Percentiles rank a stretch among this genome's conserved stretches.
These are phyloP conservation scores for Morelia viridis DNA, from an alignment of 2,797 vertebrate genomes.

Conservation along the genomic window DNA sequence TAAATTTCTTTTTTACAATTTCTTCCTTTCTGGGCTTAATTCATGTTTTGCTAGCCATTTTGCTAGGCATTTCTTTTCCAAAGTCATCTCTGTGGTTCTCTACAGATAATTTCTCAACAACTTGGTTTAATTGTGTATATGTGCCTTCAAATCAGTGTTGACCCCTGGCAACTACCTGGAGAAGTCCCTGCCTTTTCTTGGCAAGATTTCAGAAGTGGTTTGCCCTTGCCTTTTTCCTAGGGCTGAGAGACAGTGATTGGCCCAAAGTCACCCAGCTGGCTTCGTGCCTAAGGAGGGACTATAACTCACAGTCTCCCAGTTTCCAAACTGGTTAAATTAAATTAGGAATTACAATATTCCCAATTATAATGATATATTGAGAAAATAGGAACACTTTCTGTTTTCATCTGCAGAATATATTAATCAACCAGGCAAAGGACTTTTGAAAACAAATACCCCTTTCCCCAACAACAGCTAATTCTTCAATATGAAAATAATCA, in stretches of 20 bases:
- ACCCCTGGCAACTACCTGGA: background rate
- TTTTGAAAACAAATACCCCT: constrained; percentile 65
- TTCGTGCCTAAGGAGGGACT: background rate
- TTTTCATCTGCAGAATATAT: constrained; percentile 48
- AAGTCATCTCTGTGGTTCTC: background rate
- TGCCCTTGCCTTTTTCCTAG: background rate
- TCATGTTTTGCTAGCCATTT: background rate
- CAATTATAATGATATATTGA: constrained; percentile 23
- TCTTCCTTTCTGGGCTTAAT: background rate
- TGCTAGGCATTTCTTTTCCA: background rate
- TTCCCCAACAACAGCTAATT: constrained; percentile 71
- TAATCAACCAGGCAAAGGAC: constrained; percentile 64
- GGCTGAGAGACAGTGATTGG: background rate
- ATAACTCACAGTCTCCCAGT: background rate
- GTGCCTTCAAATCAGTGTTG: background rate
- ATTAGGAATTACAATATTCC: constrained; percentile 26
- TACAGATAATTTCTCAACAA: background rate
- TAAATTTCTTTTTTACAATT: background rate
- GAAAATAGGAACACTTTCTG: constrained; percentile 12
- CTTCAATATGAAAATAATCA: constrained; percentile 78
- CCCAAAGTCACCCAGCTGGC: background rate
- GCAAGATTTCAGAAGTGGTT: background rate
- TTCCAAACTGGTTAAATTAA: constrained; percentile 23
- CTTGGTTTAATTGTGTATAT: background rate
- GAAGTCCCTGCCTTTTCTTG: background rate